phyloP scores from a whole-genome alignment of 2,797 vertebrate genomes.

The Melanotaenia nigrans region DNA sequence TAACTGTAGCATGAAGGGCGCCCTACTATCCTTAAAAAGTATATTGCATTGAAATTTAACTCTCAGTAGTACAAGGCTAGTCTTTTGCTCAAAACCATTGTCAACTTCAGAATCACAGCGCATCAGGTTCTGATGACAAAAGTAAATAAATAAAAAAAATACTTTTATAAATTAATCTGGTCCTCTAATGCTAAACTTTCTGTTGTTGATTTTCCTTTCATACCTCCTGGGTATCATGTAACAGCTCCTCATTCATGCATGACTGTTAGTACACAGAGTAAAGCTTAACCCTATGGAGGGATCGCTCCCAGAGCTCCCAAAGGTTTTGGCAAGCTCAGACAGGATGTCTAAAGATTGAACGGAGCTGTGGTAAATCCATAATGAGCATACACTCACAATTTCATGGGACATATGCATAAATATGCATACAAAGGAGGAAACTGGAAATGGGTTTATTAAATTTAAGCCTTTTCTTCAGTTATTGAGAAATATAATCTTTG shows the following conservation, averaged over 20 bases:
- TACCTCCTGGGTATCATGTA: conserved; percentile 64
- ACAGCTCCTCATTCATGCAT: conserved; percentile 63
- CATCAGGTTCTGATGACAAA: not conserved
- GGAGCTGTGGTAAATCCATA: conserved; percentile 35
- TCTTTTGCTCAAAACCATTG: not conserved
- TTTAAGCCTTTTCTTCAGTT: not conserved
- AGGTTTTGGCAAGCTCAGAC: conserved; percentile 41
- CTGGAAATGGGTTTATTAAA: not conserved
- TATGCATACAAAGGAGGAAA: not conserved
- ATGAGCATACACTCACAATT: conserved; percentile 13
- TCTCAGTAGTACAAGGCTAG: not conserved
- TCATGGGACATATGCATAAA: not conserved
- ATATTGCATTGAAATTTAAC: not conserved
- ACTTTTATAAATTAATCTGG: not conserved
- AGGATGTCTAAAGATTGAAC: conserved; percentile 31
- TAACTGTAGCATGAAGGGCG: not conserved
- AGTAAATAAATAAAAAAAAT: not conserved
- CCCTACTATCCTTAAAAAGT: too few species aligned
- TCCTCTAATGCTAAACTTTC: not conserved
- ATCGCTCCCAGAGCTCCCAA: conserved; percentile 40
- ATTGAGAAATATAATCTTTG: not conserved
- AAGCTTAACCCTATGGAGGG: conserved; percentile 38
- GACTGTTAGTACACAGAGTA: conserved; percentile 70
- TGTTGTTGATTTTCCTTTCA: conserved; percentile 6
- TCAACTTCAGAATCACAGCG: not conserved